Base-by-base conservation (phyloP, 2,113 vertebrate species). In the Dromaius novaehollandiae region DNA sequence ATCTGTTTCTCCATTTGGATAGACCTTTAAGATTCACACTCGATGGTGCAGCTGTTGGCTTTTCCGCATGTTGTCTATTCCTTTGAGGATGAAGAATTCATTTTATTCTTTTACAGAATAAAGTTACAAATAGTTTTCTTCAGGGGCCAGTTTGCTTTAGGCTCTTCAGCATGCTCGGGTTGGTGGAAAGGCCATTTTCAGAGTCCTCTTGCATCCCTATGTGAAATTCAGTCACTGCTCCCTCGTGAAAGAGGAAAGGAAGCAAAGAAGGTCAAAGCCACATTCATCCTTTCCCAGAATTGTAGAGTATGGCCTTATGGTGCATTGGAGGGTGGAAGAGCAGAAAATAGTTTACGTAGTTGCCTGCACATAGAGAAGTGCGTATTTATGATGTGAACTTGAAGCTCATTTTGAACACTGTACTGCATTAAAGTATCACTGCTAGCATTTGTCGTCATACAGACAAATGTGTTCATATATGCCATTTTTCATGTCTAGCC, bases 1-100 rank as follows among this genome's bases (percentile, higher is more conserved):
- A 96, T 95, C 89, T 96, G 78, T 91, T 95, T 92, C 75, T 95
- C 75, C 58, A 88, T 9, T 92, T 96, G 44, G 75, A 89, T 77
- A 42, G 46, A 91, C n/a, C 89, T 95, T 77, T 74, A 82, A 87
- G 50, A 70, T 64, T 90, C 51, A 63, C 51, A 89, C 66, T 34
- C 50, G 53, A 82, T 42, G 9, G 34, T 82, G 89, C 94, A 95
- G 91, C 84, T 96, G 86, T 91, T 95, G 75, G 53, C 34, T 95
- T 92, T 95, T 80, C 53, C 63, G 80, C 30, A 66, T 26, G 26
- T 8, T 76, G 70, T 58, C 36, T 91, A 12, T 40, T 92, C 83
- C 51, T 94, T 73, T 75, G 84, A 74, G 85, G 51, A 81, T 4
- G 5, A 83, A 89, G 40, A 92, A 86, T 74, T 81, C 30, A 30